A percentile compares a stretch with the other conserved stretches of the same genome.
phyloP scores from a whole-genome alignment of 2,888 invertebrate species.

The Teleogryllus oceanicus region DNA sequence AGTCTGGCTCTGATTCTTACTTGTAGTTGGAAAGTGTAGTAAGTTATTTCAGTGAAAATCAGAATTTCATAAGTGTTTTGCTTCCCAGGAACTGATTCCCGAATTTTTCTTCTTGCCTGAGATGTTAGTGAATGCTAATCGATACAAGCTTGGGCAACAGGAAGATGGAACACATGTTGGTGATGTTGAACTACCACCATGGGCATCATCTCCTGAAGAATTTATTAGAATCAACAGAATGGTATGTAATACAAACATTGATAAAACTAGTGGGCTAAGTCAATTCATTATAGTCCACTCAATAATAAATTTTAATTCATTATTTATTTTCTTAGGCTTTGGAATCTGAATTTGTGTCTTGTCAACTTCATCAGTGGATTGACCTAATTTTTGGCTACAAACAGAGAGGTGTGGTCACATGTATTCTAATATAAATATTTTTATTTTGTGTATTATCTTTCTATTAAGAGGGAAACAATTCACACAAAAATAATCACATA shows the following conservation, averaged over 20 bases:
- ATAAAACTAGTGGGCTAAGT: too few relatives aligned
- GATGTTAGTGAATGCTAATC: constrained; percentile 89
- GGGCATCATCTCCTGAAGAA: constrained; percentile 97
- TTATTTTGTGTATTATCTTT: constrained; percentile 21
- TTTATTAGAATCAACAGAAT: constrained; percentile 96
- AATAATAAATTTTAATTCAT: constrained; percentile 1
- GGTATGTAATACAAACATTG: constrained; percentile 50
- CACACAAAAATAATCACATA: not conserved
- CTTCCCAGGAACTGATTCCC: constrained; percentile 84
- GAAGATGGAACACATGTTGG: constrained; percentile 75
- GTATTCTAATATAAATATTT: constrained; percentile 12
- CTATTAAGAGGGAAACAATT: too few relatives aligned
- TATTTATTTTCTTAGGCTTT: constrained; percentile 62
- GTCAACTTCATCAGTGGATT: constrained; percentile 99
- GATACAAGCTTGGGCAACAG: constrained; percentile 81
- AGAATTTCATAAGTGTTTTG: too few relatives aligned
- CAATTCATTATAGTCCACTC: not conserved
- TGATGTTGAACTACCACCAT: constrained; percentile 90
- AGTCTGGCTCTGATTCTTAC: too few relatives aligned
- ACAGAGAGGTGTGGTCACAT: constrained; percentile 70
- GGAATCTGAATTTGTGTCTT: constrained; percentile 98
- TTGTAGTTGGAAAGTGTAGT: too few relatives aligned
- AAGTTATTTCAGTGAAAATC: too few relatives aligned
- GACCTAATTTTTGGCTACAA: constrained; percentile 99
- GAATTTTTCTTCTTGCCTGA: constrained; percentile 99